A percentile compares a stretch with the other conserved stretches of the same genome.
Conservation (phyloP, 1,140 invertebrate genomes). For the Calycopis cecrops region DNA sequence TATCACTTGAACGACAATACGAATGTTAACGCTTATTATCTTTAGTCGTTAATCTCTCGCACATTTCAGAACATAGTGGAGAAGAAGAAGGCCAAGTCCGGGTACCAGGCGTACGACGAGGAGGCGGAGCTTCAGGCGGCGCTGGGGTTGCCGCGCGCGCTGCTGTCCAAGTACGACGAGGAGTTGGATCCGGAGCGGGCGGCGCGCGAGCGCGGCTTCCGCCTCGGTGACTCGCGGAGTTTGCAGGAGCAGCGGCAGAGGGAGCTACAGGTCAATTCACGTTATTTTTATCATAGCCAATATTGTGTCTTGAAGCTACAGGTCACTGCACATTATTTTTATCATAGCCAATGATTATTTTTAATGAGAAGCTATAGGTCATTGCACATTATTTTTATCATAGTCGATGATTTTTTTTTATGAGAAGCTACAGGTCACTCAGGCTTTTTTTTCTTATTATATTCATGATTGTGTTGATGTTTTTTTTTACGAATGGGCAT, state of each 20-base stretch:
- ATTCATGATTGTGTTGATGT: too few relatives aligned
- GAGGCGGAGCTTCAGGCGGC: constrained; percentile 77
- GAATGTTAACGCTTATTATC: too few relatives aligned
- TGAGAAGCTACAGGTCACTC: too few relatives aligned
- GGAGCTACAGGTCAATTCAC: constrained; percentile 48
- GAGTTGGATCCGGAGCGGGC: constrained; percentile 87
- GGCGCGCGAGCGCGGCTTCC: constrained; percentile 85
- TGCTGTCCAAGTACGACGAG: constrained; percentile 97
- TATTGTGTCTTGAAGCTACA: too few relatives aligned
- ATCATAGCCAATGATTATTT: too few relatives aligned
- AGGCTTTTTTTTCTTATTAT: too few relatives aligned
- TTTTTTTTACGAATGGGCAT: too few relatives aligned
- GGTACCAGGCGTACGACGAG: constrained; percentile 92
- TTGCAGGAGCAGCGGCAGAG: constrained; percentile 45
- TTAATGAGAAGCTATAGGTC: too few relatives aligned
- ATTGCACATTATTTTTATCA: too few relatives aligned
- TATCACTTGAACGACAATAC: too few relatives aligned
- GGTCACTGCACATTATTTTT: too few relatives aligned
- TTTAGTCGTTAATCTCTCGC: not conserved
- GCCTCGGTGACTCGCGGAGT: constrained; percentile 80
- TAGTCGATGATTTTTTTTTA: too few relatives aligned
- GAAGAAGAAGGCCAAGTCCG: constrained; percentile 89
- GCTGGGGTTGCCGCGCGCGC: constrained; percentile 74
- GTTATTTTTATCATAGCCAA: not conserved
- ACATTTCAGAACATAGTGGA: constrained; percentile 84